These are phyloP conservation scores for Pica pica DNA, from an alignment of 2,113 vertebrate genomes.

Conservation along the genomic window DNA sequence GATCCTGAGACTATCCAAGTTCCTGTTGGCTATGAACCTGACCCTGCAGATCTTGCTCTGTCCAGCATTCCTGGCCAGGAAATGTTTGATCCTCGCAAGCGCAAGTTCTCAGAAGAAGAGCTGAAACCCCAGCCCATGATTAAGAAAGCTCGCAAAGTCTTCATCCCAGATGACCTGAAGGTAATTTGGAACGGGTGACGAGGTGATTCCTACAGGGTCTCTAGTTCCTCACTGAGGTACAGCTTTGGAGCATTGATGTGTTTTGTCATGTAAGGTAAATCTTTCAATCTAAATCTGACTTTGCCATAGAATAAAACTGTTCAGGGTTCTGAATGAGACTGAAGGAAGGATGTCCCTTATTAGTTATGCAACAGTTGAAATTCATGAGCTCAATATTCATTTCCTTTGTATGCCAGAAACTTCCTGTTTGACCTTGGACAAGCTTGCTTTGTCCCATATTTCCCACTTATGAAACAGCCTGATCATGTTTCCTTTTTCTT, in stretches of 20 bases:
- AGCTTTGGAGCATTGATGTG: neutral
- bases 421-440: conserved; percentile 31
- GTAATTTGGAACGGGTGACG: conserved; percentile 83
- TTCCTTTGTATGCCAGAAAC: conserved; percentile 53
- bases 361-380: neutral
- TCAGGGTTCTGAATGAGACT: neutral
- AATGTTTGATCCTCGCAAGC: conserved; percentile 94
- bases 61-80: conserved; percentile 98
- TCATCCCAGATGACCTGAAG: conserved; percentile 97
- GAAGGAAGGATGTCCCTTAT: neutral
- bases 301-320: neutral
- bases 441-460: conserved; percentile 24
- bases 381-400: conserved; percentile 46
- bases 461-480: conserved; percentile 33
- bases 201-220: neutral
- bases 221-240: neutral
- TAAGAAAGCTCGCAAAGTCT: conserved; percentile 97
- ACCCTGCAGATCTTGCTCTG: conserved; percentile 93
- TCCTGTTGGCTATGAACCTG: conserved; percentile 87
- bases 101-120: conserved; percentile 95
- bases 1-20: conserved; percentile 97
- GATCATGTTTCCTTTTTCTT: conserved; percentile 5
- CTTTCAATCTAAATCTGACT: neutral
- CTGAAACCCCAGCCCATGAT: conserved; percentile 99
- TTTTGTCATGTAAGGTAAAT: neutral